Evolutionary conservation across 1,140 invertebrate genomes (phyloP), one percentile per base, ranked within the genome.

Genomic region (Gonioctena quinquepunctata): DNA sequence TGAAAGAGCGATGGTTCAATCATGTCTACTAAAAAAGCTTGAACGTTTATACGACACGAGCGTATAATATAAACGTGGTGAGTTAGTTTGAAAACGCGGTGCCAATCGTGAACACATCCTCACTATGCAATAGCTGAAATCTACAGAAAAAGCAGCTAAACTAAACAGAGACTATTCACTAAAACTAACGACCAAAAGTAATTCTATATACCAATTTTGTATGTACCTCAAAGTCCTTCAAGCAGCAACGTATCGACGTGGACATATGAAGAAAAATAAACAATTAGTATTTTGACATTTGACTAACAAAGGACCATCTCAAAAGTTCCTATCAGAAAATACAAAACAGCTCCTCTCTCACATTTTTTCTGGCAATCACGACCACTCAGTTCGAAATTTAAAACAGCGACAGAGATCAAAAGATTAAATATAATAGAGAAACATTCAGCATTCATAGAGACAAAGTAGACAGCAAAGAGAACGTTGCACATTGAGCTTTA

Each of bases 301-400:
- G 69, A 70, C 70, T 69, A 63, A 71, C 77, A 90, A 94, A 95
- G 94, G 94, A 95, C 94, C 94, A 96, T 95, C 94, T 95, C 94
- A 95, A 95, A 95, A 95, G 93, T 94, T 94, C 93, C 92, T 92
- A 92, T 69, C 50, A 70, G 72, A 13, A 42, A 42, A 22, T 13
- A 23, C 23, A 50, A 48, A 19, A 66, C 59, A 61, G 25, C 59
- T 61, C 59, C 27, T 27, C n/a, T 66, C 56, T 56, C 59, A 66
- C 56, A 49, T 67, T 19, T n/a, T 48, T 63, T 63, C 28, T 60
- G 66, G 67, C 71, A 76, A 71, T 76, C 71, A 79, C 76, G 79
- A 81, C 80, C 80, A 81, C 80, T 81, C 80, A 81, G 76, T 68
- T 59, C 25, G 49, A 56, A 76, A 66, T 72, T 75, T 52, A 69